Evolutionary conservation across 2,888 invertebrate genomes (phyloP), one percentile per base, ranked within the genome.

Genomic region (Entomobrya proxima): DNA sequence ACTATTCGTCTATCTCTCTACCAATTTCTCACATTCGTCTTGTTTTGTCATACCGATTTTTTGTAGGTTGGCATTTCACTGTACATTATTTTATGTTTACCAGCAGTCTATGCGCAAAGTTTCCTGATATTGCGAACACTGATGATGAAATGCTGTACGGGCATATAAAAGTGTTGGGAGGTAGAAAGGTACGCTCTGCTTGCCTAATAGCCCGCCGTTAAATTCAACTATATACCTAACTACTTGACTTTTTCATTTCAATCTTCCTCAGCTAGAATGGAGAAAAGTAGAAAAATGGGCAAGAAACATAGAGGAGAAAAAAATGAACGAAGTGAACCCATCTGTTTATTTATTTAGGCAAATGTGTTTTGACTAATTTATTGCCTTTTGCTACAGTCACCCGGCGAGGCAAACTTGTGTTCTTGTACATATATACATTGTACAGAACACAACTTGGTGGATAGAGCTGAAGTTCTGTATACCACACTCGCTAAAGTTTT

Each of bases 331-430:
- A 83, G 83, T 83, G 86, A 86, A 86, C 83, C 82, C 86, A 80
- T 83, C 80, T 86, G 88, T 88, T 88, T 88, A 88, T 88, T 88
- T 88, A 88, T 88, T 88, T 88, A 86, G 81, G 84, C 88, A 86
- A 86, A 86, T 88, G 88, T 88, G 88, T 88, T 88, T 88, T 86
- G 86, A 86, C 88, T 86, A 88, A 88, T 88, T 88, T 88, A 88
- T 88, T 88, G 86, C 86, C 85, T 37, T 82, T 87, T 78, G 75
- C 82, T 84, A 83, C 83, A 83, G 64, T 37, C 69, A 72, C 80
- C 30, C 52, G 72, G 32, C 52, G 72, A 58, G 55, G 52, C 47
- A 72, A 47, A 78, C 21, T 32, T 58, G 58, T 35, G 18, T 55
- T 13, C 7, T 52, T 74, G 32, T 69, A 69, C 37, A 64, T 13